Base-by-base conservation (phyloP, 2,797 vertebrate species). In the Megalops cyprinoides region DNA sequence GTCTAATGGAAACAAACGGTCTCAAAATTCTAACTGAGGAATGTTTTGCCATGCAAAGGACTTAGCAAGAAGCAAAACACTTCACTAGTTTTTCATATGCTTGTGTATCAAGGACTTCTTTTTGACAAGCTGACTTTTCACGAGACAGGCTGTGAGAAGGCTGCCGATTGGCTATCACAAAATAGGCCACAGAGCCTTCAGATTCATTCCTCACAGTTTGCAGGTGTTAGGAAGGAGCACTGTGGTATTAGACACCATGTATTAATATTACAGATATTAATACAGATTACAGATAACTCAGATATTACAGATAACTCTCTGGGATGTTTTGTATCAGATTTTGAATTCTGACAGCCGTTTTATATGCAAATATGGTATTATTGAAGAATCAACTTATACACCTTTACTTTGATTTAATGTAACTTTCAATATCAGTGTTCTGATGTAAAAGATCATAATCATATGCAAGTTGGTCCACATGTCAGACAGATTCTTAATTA, bases 81-180 rank as follows among this genome's bases (percentile, higher is more conserved):
- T 0, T 18, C 20, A 37, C 67, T 23, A 44, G 25, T 69, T 51
- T 46, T 49, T 53, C 48, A 18, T 78, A 48, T 28, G 7, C 37
- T 20, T 78, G 28, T 79, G 4, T 46, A 77, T 1, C 46, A 79
- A 73, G 81, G n/a, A 49, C 42, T 56, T 71, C 34, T 46, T n/a
- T 53, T 79, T 82, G 9, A 28, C 7, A 79, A 46, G 78, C 67
- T 42, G 75, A 55, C 79, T 49, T 73, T 53, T 25, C 81, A 76
- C 77, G 42, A 51, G 18, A 14, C 46, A 74, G 53, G 28, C 31
- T 71, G 46, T 44, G 2, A 6, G 67, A 71, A n/a, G 34, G 67
- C 67, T 42, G 31, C 62, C 39, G 67, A 71, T 42, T 71, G 49
- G 28, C 34, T 23, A 42, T 71, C n/a, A 42, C 15, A 39, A 69